Evolutionary conservation across 2,113 vertebrate species (phyloP), one percentile per base, ranked within the genome.

Genomic region (Lepus americanus): DNA sequence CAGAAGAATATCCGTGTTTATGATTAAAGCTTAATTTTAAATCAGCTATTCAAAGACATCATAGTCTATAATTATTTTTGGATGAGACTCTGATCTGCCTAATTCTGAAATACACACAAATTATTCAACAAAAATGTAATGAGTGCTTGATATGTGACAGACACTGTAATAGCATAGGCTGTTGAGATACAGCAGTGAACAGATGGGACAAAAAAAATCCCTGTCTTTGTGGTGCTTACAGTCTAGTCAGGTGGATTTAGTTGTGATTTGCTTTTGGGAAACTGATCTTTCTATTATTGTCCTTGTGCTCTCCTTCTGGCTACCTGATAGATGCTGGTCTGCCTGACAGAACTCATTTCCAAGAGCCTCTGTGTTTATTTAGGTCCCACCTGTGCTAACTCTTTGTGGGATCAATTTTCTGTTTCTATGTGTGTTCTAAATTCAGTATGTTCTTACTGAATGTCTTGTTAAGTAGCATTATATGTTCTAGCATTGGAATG

Each of bases 21-120:
- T 86, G 31, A 73, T 87, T 74, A 84, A 84, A 92, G 33, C 36
- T 93, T 92, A 76, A 49, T 80, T 86, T 72, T 55, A 76, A 95
- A 92, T 63, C 72, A 59, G 7, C 55, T 85, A 69, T 88, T 95
- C 33, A 67, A 33, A 79, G 33, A 76, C 61, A 63, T 88, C 23
- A 77, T 39, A 63, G 27, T 80, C 80, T 74, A 29, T 81, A 80
- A 59, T 11, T 51, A 39, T 74, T 83, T 82, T 94, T 95, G n/a
- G 13, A n/a, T 74, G 16, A 16, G 55, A 81, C 39, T 12, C 25
- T 79, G 11, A 66, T 64, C 33, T 85, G 6, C 29, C 25, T 80
- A 88, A 72, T 81, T n/a, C 33, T 95, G 77, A 90, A 74, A 22
- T 29, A 66, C 1, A 51, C 29, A 9, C 51, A 84, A 0, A 76